These are phyloP conservation scores for Marronus borbonicus DNA, from an alignment of 2,888 invertebrate species.

Conservation along the genomic window DNA sequence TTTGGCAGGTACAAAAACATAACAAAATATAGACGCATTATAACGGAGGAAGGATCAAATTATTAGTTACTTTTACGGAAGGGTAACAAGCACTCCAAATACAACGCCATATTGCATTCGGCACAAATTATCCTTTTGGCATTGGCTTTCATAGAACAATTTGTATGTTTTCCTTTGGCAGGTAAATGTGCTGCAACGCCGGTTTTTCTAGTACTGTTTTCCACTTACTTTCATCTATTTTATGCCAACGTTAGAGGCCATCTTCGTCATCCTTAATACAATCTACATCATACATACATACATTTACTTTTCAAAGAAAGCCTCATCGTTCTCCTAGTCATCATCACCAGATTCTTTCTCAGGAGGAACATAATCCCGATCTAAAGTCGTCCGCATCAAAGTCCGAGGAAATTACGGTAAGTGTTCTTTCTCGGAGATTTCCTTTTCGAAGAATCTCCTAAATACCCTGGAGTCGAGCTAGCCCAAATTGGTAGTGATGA, in stretches of 20 bases:
- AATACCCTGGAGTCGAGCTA: too few relatives aligned
- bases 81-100: not conserved
- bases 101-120: not conserved
- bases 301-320: too few relatives aligned
- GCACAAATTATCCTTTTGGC: not conserved
- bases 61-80: too few relatives aligned
- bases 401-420: too few relatives aligned
- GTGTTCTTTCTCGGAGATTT: too few relatives aligned
- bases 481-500: not conserved
- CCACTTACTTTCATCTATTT: not conserved
- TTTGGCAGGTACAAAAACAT: not conserved
- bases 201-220: not conserved
- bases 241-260: not conserved
- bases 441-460: too few relatives aligned
- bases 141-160: too few relatives aligned
- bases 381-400: too few relatives aligned
- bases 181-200: not conserved
- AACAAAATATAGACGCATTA: not conserved
- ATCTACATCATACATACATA: not conserved
- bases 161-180: not conserved
- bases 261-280: not conserved
- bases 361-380: too few relatives aligned
- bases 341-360: too few relatives aligned
- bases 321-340: not conserved
- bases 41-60: not conserved